These are phyloP conservation scores for Bostrychus sinensis DNA, from an alignment of 2,113 vertebrate species.

Conservation along the genomic window DNA sequence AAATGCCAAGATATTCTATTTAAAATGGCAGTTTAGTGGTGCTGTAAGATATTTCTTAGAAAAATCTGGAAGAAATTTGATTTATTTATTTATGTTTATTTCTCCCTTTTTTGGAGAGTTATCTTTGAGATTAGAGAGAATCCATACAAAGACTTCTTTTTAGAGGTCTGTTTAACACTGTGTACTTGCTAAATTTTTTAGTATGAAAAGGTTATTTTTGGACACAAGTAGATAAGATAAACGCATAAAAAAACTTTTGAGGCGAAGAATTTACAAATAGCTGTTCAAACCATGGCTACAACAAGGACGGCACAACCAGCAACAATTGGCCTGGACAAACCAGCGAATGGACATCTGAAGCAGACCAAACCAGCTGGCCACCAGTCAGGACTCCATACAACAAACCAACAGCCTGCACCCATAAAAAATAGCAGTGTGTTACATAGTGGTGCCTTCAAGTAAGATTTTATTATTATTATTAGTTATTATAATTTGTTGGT, in stretches of 20 bases:
- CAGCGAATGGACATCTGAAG: conserved; percentile 70
- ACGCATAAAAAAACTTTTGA: conserved; percentile 6
- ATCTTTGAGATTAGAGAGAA: conserved; percentile 70
- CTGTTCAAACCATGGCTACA: conserved; percentile 71
- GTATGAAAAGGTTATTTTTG: conserved; percentile 32
- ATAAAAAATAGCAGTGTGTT: conserved; percentile 67
- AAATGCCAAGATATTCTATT: conserved; percentile 24
- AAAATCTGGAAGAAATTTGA: conserved; percentile 72
- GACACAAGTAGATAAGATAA: conserved; percentile 30
- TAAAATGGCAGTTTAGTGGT: conserved; percentile 6
- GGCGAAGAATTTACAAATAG: no score
- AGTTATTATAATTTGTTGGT: no score
- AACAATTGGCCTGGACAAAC: conserved; percentile 68
- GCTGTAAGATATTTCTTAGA: conserved; percentile 41
- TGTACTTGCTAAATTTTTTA: conserved; percentile 29
- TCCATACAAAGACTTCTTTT: conserved; percentile 73
- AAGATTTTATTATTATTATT: conserved; percentile 25
- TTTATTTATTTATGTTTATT: conserved; percentile 76
- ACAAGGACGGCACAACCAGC: conserved; percentile 75
- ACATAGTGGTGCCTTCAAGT: conserved; percentile 76
- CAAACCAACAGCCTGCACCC: conserved; percentile 48
- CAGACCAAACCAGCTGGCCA: conserved; percentile 56
- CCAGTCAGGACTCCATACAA: conserved; percentile 43
- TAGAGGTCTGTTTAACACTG: conserved; percentile 64
- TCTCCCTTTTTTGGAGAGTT: conserved; percentile 79